phyloP scores from a whole-genome alignment of 1,140 invertebrate species.

The Dryas iulia region DNA sequence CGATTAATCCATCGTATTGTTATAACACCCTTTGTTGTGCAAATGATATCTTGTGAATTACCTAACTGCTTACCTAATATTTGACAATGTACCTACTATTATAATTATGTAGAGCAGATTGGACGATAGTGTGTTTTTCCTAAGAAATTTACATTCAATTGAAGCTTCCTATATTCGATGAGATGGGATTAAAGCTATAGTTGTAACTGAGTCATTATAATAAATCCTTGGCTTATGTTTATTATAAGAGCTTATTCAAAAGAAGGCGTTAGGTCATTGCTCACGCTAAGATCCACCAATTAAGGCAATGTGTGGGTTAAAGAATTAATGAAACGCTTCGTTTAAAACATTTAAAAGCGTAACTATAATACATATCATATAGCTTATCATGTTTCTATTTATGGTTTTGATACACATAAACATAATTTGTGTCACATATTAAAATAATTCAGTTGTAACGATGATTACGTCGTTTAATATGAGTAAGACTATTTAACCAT shows the following conservation, averaged over 20 bases:
- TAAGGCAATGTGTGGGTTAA: conserved; percentile 53
- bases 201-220: neutral
- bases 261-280: conserved; percentile 51
- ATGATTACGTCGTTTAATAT: too few relatives aligned
- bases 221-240: conserved; percentile 28
- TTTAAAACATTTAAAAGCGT: neutral
- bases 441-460: too few relatives aligned
- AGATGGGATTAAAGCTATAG: neutral
- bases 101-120: neutral
- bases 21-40: conserved; percentile 56
- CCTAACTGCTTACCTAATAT: conserved; percentile 31
- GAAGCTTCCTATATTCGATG: neutral
- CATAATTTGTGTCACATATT: too few relatives aligned
- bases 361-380: neutral
- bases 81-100: neutral
- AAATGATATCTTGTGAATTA: conserved; percentile 45
- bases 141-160: neutral
- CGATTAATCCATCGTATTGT: conserved; percentile 68
- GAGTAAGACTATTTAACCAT: too few relatives aligned
- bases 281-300: conserved; percentile 45
- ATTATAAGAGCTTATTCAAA: conserved; percentile 34
- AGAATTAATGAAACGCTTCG: conserved; percentile 31
- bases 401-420: neutral
- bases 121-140: neutral
- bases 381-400: neutral